Conservation (phyloP, 2,797 vertebrate species). For the Leptoclinus maculatus region DNA sequence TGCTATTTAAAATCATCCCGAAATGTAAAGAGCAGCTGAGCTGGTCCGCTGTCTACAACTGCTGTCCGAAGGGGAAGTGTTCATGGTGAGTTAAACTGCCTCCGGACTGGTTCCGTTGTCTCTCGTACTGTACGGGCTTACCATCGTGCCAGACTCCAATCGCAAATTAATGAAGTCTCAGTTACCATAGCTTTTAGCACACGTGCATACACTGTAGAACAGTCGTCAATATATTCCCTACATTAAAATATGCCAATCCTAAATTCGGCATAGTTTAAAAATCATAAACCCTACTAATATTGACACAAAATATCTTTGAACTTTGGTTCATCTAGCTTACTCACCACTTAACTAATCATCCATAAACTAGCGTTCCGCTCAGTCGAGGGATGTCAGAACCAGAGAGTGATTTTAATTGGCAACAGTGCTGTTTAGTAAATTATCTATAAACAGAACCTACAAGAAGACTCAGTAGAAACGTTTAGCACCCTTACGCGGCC, state of each 20-base stretch:
- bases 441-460: neutral
- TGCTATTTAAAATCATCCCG: neutral
- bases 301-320: neutral
- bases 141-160: neutral
- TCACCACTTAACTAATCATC: neutral
- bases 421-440: neutral
- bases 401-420: neutral
- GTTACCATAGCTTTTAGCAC: neutral
- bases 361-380: neutral
- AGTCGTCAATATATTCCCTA: accelerated
- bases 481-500: accelerated
- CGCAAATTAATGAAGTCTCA: neutral
- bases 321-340: neutral
- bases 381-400: neutral
- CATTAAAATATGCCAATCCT: accelerated
- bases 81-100: slow-evolving; percentile 54
- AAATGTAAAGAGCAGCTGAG: neutral
- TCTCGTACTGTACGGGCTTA: neutral
- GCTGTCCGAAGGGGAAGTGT: slow-evolving; percentile 22
- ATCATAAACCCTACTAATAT: accelerated
- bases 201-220: neutral
- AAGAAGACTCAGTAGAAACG: neutral
- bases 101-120: neutral
- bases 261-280: neutral
- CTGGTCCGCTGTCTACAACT: slow-evolving; percentile 3